Evolutionary conservation across 2,113 vertebrate species (phyloP).

Genomic region (Stegostoma tigrinum): DNA sequence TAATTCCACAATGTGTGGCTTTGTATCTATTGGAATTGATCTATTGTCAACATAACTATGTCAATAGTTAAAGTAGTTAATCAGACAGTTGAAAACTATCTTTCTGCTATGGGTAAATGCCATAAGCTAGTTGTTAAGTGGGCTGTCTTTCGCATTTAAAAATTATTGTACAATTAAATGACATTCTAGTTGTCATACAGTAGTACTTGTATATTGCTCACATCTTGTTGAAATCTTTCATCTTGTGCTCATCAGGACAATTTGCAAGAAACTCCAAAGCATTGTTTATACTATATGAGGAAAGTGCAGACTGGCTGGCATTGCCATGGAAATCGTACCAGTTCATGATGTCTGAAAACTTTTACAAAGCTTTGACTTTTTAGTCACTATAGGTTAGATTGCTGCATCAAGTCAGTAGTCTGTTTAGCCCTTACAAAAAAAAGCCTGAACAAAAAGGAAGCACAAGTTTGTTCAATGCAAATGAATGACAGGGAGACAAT

Average conservation of each 20-base stretch:
- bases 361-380: too few species aligned
- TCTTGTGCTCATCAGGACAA: too few species aligned
- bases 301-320: too few species aligned
- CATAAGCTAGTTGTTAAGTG: background rate
- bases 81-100: background rate
- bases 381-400: background rate
- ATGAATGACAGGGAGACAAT: background rate
- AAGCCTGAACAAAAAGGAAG: background rate
- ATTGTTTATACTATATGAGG: too few species aligned
- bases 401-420: background rate
- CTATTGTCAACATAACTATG: background rate
- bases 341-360: too few species aligned
- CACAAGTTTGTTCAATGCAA: background rate
- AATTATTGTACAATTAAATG: background rate
- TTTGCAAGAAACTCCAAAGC: too few species aligned
- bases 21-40: background rate
- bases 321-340: too few species aligned
- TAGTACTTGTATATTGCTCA: too few species aligned
- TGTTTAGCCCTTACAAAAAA: background rate
- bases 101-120: background rate
- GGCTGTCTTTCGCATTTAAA: background rate
- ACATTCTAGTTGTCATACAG: background rate
- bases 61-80: too few species aligned
- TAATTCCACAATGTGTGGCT: too few species aligned
- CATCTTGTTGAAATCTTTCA: too few species aligned